A percentile compares a stretch with the other conserved stretches of the same genome.
Evolutionary conservation across 2,113 vertebrate genomes (phyloP).

Genomic region (Tachysurus vachellii): DNA sequence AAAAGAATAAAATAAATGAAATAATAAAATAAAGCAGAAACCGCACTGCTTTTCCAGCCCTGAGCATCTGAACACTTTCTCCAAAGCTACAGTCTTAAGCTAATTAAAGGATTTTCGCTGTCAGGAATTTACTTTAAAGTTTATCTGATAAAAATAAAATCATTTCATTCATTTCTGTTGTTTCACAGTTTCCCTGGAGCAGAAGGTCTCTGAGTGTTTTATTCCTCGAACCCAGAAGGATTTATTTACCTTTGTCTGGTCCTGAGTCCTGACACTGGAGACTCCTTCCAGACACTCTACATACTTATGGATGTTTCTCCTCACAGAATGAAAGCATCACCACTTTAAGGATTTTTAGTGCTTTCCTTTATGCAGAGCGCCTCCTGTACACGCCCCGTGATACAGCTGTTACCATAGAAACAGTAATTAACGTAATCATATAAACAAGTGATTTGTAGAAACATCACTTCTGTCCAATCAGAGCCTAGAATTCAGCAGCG

Average conservation of each 20-base stretch:
- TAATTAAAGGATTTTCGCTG: slow-evolving; percentile 24
- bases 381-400: too few species aligned
- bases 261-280: not conserved
- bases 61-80: slow-evolving; percentile 7
- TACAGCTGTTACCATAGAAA: not conserved
- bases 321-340: not conserved
- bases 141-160: not conserved
- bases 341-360: too few species aligned
- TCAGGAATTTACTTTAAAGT: not conserved
- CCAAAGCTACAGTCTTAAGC: not conserved
- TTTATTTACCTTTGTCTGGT: not conserved
- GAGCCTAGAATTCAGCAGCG: not conserved
- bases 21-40: not conserved
- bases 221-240: not conserved
- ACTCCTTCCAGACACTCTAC: not conserved
- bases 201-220: too few species aligned
- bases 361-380: too few species aligned
- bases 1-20: slow-evolving; percentile 16
- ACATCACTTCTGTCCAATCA: not conserved
- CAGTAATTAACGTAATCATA: not conserved
- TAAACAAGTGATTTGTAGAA: not conserved
- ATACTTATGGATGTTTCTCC: not conserved
- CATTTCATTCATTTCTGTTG: not conserved
- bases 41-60: slow-evolving; percentile 1
- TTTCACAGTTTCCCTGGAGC: not conserved